Conservation (phyloP, 2,113 vertebrate species). For the Onychostoma macrolepis region DNA sequence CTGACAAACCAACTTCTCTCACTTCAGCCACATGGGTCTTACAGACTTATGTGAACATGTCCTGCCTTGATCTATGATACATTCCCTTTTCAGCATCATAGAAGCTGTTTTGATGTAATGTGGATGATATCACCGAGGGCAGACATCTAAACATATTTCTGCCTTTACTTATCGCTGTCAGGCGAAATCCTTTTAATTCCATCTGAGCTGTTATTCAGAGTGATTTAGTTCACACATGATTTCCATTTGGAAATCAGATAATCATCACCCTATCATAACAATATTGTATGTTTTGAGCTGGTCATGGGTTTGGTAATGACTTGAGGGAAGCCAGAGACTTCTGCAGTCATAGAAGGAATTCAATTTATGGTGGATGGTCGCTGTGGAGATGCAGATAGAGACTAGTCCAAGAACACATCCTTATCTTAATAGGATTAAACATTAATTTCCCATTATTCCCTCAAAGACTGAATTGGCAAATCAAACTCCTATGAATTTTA, state of each 20-base stretch:
- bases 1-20: not conserved
- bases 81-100: not conserved
- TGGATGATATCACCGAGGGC: slow-evolving; percentile 22
- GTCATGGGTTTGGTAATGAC: slow-evolving; percentile 50
- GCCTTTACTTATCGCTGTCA: slow-evolving; percentile 33
- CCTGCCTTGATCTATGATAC: not conserved
- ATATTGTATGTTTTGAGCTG: slow-evolving; percentile 36
- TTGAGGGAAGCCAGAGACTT: slow-evolving; percentile 47
- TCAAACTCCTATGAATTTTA: slow-evolving; percentile 54
- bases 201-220: slow-evolving; percentile 35
- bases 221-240: slow-evolving; percentile 47
- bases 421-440: slow-evolving; percentile 64
- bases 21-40: not conserved
- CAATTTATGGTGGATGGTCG: slow-evolving; percentile 46
- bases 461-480: slow-evolving; percentile 46
- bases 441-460: slow-evolving; percentile 57
- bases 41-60: slow-evolving; percentile 15
- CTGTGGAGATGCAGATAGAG: slow-evolving; percentile 47
- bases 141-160: slow-evolving; percentile 32
- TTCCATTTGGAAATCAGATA: slow-evolving; percentile 45
- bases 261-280: slow-evolving; percentile 37
- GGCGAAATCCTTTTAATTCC: slow-evolving; percentile 33
- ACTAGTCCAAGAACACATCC: slow-evolving; percentile 40
- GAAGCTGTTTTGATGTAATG: slow-evolving; percentile 12
- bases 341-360: slow-evolving; percentile 49